phyloP scores from a whole-genome alignment of 2,888 invertebrate species.

The Cynaeus angustus region DNA sequence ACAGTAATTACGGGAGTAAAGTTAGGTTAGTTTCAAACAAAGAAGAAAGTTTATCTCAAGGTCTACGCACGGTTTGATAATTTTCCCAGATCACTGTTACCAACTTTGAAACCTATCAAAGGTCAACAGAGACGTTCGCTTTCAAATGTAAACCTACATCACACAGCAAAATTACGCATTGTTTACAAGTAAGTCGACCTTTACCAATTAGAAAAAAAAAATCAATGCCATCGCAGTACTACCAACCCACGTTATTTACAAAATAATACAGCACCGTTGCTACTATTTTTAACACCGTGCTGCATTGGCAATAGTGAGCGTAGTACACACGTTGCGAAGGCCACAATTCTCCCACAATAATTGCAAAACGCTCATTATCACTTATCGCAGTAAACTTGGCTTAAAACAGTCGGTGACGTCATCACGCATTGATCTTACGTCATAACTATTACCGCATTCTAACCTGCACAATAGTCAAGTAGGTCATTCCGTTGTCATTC shows the following conservation, averaged over 20 bases:
- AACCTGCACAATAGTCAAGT: not conserved
- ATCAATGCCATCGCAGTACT: not conserved
- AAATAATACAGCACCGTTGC: not conserved
- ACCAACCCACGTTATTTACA: not conserved
- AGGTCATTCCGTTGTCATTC: not conserved
- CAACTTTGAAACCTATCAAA: no score
- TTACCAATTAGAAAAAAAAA: not conserved
- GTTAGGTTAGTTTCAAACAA: no score
- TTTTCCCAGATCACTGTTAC: no score
- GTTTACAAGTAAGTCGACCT: not conserved
- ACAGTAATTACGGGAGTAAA: no score
- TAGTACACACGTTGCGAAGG: conserved; percentile 1
- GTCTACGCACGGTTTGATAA: no score
- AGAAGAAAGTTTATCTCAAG: no score
- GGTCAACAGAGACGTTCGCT: no score
- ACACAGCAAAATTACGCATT: not conserved
- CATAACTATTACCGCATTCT: not conserved
- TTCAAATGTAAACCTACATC: not conserved
- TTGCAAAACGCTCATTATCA: not conserved
- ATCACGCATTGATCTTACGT: not conserved
- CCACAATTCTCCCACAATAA: not conserved
- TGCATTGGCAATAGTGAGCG: not conserved
- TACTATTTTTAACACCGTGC: not conserved
- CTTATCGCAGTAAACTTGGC: not conserved
- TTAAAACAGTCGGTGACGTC: not conserved